These are phyloP conservation scores for Camelus bactrianus DNA, from an alignment of 2,113 vertebrate genomes.

Conservation along the genomic window DNA sequence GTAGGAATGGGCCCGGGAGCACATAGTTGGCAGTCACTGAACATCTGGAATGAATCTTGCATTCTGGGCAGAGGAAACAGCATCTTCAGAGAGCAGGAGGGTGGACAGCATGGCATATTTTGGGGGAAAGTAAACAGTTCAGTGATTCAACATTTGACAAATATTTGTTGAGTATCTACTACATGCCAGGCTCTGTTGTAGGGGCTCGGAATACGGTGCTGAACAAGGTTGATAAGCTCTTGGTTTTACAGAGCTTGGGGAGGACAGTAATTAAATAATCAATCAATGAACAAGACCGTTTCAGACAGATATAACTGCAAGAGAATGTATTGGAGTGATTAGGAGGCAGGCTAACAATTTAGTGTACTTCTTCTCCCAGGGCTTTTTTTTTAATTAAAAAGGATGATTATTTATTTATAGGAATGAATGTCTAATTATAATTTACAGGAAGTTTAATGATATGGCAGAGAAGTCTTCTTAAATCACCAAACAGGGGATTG, in stretches of 20 bases:
- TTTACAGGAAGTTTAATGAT: slow-evolving; percentile 45
- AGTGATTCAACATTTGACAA: background rate
- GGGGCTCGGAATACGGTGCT: background rate
- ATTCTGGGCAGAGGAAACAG: background rate
- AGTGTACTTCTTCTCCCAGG: background rate
- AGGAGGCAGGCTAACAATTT: slow-evolving; percentile 30
- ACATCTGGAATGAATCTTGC: background rate
- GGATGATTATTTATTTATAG: background rate
- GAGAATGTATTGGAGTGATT: background rate
- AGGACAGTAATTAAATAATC: background rate
- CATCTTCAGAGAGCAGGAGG: background rate
- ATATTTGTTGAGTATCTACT: background rate
- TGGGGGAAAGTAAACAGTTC: background rate
- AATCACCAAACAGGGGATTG: background rate
- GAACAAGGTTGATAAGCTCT: background rate
- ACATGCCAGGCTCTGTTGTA: background rate
- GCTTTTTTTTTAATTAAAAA: background rate
- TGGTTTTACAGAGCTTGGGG: background rate
- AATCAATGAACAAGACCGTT: background rate
- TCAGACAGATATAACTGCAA: background rate
- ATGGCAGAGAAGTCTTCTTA: background rate
- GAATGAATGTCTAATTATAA: background rate
- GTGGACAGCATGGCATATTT: background rate
- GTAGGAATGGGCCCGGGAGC: background rate
- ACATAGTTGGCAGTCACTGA: background rate